Evolutionary conservation across 2,113 vertebrate genomes (phyloP).

Genomic region (Ginglymostoma cirratum): DNA sequence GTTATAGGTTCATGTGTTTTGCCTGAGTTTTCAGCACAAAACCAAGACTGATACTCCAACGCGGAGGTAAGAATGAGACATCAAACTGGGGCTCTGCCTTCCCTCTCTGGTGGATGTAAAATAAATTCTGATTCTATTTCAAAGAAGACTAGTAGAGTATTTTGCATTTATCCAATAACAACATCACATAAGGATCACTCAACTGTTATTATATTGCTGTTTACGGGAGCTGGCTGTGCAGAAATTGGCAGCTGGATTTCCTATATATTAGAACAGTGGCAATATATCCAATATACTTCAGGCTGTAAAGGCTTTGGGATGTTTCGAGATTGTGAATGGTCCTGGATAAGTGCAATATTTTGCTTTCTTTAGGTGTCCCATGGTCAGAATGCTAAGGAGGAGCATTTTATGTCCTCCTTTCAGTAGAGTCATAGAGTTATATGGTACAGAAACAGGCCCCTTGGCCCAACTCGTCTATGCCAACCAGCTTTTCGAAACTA

Average conservation of each 20-base stretch:
- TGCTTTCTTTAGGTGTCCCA: neutral
- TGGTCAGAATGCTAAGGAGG: too few species aligned
- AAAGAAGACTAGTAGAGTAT: neutral
- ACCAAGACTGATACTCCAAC: neutral
- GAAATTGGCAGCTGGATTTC: neutral
- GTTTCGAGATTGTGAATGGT: neutral
- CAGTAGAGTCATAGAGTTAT: too few species aligned
- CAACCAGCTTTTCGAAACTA: too few species aligned
- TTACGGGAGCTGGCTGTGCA: neutral
- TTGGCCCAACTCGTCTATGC: too few species aligned
- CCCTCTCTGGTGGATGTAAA: neutral
- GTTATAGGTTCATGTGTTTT: neutral
- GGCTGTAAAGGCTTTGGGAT: neutral
- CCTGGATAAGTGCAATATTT: neutral
- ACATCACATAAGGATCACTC: neutral
- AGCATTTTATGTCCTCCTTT: too few species aligned
- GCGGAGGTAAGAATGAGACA: neutral
- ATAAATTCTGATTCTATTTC: neutral
- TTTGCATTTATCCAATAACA: neutral
- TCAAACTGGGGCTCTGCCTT: neutral
- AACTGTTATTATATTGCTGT: neutral
- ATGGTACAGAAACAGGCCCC: too few species aligned
- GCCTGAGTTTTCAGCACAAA: neutral
- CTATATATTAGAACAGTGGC: neutral
- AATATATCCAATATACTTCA: neutral